Evolutionary conservation across 2,113 vertebrate species (phyloP), one percentile per base, ranked within the genome.

Genomic region (Oryzias celebensis): DNA sequence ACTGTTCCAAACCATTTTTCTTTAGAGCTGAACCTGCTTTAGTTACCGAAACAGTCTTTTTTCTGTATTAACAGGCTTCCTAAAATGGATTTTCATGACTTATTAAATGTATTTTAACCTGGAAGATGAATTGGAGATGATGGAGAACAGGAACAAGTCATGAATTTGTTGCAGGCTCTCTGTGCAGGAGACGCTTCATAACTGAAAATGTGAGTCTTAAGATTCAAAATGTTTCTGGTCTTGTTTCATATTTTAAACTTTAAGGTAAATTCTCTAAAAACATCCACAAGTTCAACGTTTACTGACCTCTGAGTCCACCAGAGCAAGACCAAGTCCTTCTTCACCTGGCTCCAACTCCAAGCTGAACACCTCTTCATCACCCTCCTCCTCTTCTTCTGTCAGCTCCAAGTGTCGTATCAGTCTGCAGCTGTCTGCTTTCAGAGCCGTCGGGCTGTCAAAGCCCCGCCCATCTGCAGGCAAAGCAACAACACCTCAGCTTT

Each of bases 291-390:
- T 48, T 0, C 36, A 12, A 10, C n/a, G 4, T 28, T 17, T 3
- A 73, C 91, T 90, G 59, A 93, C 92, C 84, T 81, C 75, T 13
- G 90, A 90, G 69, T 93, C 89, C 23, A 92, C 83, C 55, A 93
- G 71, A 43, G 87, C 83, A 3, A 93, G 86, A 17, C 92, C 92
- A 1, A 93, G 73, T 41, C 91, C 92, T 57, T 52, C 70, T 41
- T 85, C 74, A 1, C 85, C 87, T 59, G 87, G 88, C 80, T 90
- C 84, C 65, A 93, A 69, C 70, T 93, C 89, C 81, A 93, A 64
- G 52, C 85, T 88, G 52, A 93, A 93, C 23, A 92, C 87, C 60
- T 77, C 77, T 17, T 62, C 57, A 45, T 67, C 53, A 0, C 69
- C 50, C 3, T 52, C 65, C 41, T 75, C 78, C 58, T 77, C 44